phyloP scores from a whole-genome alignment of 2,113 vertebrate species.

The Chaetops frenatus region DNA sequence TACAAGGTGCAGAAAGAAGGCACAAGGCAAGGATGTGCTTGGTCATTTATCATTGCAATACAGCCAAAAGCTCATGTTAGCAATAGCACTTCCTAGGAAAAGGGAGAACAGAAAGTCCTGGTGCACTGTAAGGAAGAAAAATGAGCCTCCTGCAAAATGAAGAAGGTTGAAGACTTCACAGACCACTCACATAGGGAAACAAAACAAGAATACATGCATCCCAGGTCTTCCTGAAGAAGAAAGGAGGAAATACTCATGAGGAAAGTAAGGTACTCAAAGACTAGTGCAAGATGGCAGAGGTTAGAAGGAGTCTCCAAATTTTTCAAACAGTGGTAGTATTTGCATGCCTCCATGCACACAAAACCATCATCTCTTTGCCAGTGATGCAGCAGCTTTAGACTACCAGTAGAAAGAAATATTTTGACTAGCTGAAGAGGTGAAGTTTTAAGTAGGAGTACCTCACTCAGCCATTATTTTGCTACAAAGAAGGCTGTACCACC shows the following conservation, averaged over 20 bases:
- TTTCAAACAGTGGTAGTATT: background rate
- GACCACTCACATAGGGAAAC: background rate
- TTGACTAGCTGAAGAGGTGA: background rate
- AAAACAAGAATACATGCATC: background rate
- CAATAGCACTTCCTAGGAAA: background rate
- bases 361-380: background rate
- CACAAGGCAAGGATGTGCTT: background rate
- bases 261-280: background rate
- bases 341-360: accelerated
- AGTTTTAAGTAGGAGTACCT: background rate
- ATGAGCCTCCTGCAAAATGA: background rate
- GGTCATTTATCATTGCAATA: background rate
- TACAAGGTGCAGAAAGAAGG: background rate
- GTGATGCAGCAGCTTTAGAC: background rate
- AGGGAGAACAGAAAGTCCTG: background rate
- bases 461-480: background rate
- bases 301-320: background rate
- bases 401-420: background rate
- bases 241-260: background rate
- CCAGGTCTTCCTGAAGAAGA: background rate
- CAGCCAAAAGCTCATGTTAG: background rate
- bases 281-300: background rate
- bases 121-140: background rate
- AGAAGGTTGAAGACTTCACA: background rate
- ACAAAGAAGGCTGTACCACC: background rate